phyloP scores from a whole-genome alignment of 2,888 invertebrate species.

The Pseudococcus viburni region DNA sequence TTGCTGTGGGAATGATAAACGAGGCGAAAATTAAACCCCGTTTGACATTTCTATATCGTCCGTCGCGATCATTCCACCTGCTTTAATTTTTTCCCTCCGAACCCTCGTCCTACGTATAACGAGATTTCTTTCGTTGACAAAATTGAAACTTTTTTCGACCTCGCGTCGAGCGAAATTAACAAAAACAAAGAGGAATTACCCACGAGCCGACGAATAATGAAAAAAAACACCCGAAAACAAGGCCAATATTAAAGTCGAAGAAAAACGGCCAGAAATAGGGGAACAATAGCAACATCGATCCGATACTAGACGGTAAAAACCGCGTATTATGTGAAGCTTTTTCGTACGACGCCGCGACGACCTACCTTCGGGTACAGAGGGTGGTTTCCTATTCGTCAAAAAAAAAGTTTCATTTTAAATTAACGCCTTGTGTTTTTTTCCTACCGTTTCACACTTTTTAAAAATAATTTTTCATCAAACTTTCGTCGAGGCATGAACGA shows the following conservation, averaged over 20 bases:
- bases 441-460: slow-evolving; percentile 28
- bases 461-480: slow-evolving; percentile 49
- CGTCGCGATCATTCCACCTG: slow-evolving; percentile 17
- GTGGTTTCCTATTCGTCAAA: slow-evolving; percentile 55
- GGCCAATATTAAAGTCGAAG: slow-evolving; percentile 38
- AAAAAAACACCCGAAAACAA: slow-evolving; percentile 34
- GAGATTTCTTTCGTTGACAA: background rate
- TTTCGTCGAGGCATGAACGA: background rate
- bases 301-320: slow-evolving; percentile 56
- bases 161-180: background rate
- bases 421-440: slow-evolving; percentile 53
- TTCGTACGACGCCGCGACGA: background rate
- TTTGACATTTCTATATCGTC: slow-evolving; percentile 2
- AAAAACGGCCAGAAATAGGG: slow-evolving; percentile 8
- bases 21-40: slow-evolving; percentile 12
- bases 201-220: slow-evolving; percentile 8
- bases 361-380: slow-evolving; percentile 25
- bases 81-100: background rate
- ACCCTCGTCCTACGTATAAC: background rate
- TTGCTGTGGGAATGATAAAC: slow-evolving; percentile 6
- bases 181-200: slow-evolving; percentile 28
- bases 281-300: slow-evolving; percentile 48
- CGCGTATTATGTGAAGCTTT: slow-evolving; percentile 40
- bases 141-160: background rate
- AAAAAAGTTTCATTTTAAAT: slow-evolving; percentile 54